Conservation (phyloP, 2,113 vertebrate genomes). For the Lepisosteus oculatus region DNA sequence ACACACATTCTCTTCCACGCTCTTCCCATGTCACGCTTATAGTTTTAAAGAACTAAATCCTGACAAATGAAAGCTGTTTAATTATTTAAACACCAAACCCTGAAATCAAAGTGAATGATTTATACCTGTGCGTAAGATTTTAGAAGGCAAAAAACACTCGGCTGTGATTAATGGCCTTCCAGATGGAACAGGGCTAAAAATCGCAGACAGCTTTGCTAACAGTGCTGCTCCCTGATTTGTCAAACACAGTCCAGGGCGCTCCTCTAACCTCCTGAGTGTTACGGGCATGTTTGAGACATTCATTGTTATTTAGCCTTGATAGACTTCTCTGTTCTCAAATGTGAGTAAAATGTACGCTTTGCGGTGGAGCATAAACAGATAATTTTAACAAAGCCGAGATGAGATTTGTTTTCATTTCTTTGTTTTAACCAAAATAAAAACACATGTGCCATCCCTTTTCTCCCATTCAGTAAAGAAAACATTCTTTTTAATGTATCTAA, state of each 20-base stretch:
- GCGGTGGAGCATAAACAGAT: too few species aligned
- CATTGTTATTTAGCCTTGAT: neutral
- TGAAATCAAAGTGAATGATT: conserved; percentile 59
- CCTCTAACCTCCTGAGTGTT: neutral
- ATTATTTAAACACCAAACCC: conserved; percentile 67
- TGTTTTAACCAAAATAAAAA: too few species aligned
- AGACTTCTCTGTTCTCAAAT: too few species aligned
- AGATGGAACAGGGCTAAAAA: conserved; percentile 1
- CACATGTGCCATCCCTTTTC: too few species aligned
- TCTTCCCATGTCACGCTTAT: conserved; percentile 39
- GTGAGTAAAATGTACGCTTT: too few species aligned
- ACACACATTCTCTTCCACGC: conserved; percentile 11
- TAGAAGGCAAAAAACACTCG: conserved; percentile 49
- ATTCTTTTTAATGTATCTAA: too few species aligned
- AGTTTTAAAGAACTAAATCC: conserved; percentile 58
- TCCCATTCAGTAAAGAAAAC: too few species aligned
- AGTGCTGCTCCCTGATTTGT: neutral
- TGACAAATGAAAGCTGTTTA: conserved; percentile 71
- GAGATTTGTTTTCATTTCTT: too few species aligned
- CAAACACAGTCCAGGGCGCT: conserved; percentile 2
- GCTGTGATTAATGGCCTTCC: conserved; percentile 50
- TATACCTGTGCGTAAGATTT: conserved; percentile 52
- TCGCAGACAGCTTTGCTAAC: conserved; percentile 1
- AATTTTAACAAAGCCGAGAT: too few species aligned
- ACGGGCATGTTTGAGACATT: neutral